These are phyloP conservation scores for Semibalanus balanoides DNA, from an alignment of 1,140 invertebrate species.

Conservation along the genomic window DNA sequence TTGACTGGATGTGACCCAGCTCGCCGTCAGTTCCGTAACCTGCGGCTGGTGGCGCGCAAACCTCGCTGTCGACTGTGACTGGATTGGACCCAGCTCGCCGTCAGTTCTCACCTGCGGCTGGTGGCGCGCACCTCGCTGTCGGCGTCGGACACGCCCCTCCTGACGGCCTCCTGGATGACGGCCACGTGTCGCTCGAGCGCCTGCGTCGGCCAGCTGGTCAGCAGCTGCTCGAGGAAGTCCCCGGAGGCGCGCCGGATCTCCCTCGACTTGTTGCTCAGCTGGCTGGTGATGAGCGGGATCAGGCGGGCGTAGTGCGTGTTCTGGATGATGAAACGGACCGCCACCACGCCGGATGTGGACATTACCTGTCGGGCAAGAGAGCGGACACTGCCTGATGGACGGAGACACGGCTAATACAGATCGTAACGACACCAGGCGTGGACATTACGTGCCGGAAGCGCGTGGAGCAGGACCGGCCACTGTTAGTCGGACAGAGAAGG, in stretches of 20 bases:
- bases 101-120: slow-evolving; percentile 52
- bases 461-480: too few relatives aligned
- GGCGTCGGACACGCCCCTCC: slow-evolving; percentile 79
- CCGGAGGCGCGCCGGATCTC: slow-evolving; percentile 68
- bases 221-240: slow-evolving; percentile 68
- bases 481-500: too few relatives aligned
- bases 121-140: slow-evolving; percentile 68
- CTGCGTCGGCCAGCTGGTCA: slow-evolving; percentile 69
- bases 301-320: slow-evolving; percentile 70
- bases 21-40: too few relatives aligned
- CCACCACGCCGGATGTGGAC: slow-evolving; percentile 71
- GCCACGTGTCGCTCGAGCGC: slow-evolving; percentile 66
- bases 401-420: too few relatives aligned
- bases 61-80: too few relatives aligned
- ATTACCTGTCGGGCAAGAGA: slow-evolving; percentile 48
- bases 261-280: slow-evolving; percentile 70
- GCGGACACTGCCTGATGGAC: too few relatives aligned
- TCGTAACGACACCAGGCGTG: too few relatives aligned
- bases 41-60: too few relatives aligned
- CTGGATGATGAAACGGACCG: slow-evolving; percentile 76
- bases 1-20: too few relatives aligned
- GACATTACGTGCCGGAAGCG: too few relatives aligned
- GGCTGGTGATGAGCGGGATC: slow-evolving; percentile 69
- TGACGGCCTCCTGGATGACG: slow-evolving; percentile 65
- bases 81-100: not conserved